Percentiles rank a stretch among this genome's conserved stretches.
Evolutionary conservation across 2,113 vertebrate species (phyloP).

Genomic region (Pteropus alecto): DNA sequence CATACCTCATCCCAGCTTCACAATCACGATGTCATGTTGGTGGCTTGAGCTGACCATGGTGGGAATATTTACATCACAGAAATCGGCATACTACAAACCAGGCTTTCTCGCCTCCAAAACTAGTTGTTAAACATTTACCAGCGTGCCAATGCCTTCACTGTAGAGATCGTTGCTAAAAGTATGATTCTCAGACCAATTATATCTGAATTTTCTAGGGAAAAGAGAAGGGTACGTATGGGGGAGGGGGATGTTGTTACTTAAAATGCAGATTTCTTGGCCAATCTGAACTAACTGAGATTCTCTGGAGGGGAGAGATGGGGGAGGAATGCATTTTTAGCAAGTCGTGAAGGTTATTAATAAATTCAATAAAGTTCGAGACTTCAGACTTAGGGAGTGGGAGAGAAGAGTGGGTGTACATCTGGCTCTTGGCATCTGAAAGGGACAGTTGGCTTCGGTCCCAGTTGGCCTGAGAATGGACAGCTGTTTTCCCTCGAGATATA

Average conservation of each 20-base stretch:
- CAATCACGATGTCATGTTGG: not conserved
- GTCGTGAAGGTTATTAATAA: slow-evolving; percentile 50
- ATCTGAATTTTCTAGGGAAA: not conserved
- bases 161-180: not conserved
- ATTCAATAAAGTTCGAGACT: slow-evolving; percentile 55
- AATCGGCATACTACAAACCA: not conserved
- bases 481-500: slow-evolving; percentile 76
- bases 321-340: slow-evolving; percentile 52
- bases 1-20: not conserved
- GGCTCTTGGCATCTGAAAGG: slow-evolving; percentile 62
- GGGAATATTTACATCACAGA: not conserved
- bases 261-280: slow-evolving; percentile 14
- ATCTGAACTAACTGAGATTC: slow-evolving; percentile 7
- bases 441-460: slow-evolving; percentile 74
- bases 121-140: not conserved
- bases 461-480: slow-evolving; percentile 70
- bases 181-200: not conserved
- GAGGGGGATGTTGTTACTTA: not conserved
- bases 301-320: not conserved
- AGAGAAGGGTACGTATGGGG: not conserved
- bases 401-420: slow-evolving; percentile 69
- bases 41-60: not conserved
- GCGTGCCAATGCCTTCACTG: not conserved
- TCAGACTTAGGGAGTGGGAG: slow-evolving; percentile 55
- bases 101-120: not conserved